Evolutionary conservation across 2,888 invertebrate species (phyloP), one percentile per base, ranked within the genome.

Genomic region (Galeopsomyia nigrocyanea): DNA sequence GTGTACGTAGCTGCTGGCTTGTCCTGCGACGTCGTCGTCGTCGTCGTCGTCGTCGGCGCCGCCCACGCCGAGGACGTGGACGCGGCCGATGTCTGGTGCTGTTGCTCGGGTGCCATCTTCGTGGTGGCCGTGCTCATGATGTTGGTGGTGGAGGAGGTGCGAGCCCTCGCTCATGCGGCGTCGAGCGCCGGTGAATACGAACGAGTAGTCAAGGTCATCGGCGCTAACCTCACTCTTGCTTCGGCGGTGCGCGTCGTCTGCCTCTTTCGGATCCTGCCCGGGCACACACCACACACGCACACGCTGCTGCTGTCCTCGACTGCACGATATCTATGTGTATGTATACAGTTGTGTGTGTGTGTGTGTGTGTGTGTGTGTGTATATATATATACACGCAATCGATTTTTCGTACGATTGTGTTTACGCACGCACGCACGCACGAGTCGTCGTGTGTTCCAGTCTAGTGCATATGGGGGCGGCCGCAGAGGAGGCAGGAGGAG

Each of bases 31-130:
- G 46, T 50, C 56, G 50, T 19, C 39, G 19, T 60, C 56, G 39
- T n/a, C 17, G 50, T 46, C 26, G 46, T 50, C 56, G 50, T 19
- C 39, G 19, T 60, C 56, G 53, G 21, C 10, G 55, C 21, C 55
- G 55, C 9, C 21, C 16, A 6, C 51, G 51, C 51, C 51, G 51
- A 51, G 51, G 55, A 19, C 13, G 21, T 21, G 46, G 62, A 26
- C 19, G 68, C 63, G 55, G 53, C 68, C 55, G 68, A 62, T 62
- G 69, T 68, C 51, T 63, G 75, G 17, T 66, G 75, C 60, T 71
- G 75, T 13, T 73, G 75, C 14, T 75, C 75, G 71, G 75, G 75
- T 68, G 73, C 75, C 75, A 75, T 75, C 62, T 71, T 75, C 69
- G 67, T 68, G n/a, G 19, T 22, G 19, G 16, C 14, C 46, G 58